Base-by-base conservation (phyloP, 2,888 invertebrate species). In the Imbricaverruca yamaguchii region DNA sequence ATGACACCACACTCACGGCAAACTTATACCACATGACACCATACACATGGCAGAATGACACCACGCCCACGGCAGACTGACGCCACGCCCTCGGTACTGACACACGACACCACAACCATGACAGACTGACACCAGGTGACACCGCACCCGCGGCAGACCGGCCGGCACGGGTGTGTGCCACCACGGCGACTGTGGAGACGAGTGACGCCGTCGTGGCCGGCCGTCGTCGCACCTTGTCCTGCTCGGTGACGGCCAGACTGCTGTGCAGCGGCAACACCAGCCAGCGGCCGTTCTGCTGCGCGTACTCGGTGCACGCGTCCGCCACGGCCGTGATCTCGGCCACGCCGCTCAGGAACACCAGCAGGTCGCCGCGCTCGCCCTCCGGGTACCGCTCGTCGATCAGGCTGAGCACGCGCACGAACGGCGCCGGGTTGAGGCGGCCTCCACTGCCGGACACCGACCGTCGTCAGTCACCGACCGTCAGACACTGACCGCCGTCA, bases 271-370 rank as follows among this genome's bases (percentile, higher is more conserved):
- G 93, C 81, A 99, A 88, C 21, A 98, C 91, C 77, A 98, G 94
- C 99, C 99, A 99, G 80, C 92, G 91, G 83, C 91, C 90, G 82
- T 93, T 92, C 81, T 92, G 91, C 83, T 93, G 91, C 3, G 90
- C 89, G 86, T 97, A 98, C 84, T 93, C 92, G 84, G 92, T 91
- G 0, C 94, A 93, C 8, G 95, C 96, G 84, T 96, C 96, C 61
- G 93, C 92, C 55, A 98, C 91, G 0, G 93, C 90, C 0, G 93
- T 92, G 82, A 98, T 98, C 88, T 98, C 98, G 86, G 93, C 93
- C 85, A 96, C 93, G 0, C 98, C 98, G 84, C 97, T 97, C 85
- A 98, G 90, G 87, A 99, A 99, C 86, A 99, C 92, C 9, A 99
- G 89, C 21, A 98, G 90, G 88, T 99, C 99, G 0, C 99, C 99